These are phyloP conservation scores for Cantharis nigra DNA, from an alignment of 2,888 invertebrate genomes.

Conservation along the genomic window DNA sequence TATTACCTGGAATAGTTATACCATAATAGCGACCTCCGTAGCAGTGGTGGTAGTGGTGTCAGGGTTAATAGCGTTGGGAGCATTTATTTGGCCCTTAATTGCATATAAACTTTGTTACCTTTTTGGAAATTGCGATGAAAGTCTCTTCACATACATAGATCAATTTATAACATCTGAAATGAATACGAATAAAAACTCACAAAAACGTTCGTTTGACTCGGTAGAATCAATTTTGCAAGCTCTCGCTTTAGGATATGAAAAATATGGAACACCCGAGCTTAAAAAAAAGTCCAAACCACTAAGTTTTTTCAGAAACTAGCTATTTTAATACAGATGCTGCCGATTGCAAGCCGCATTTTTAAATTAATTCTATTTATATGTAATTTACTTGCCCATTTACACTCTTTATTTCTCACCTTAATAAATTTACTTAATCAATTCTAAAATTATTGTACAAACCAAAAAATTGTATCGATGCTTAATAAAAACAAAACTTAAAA, in stretches of 20 bases:
- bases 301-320: conserved; percentile 46
- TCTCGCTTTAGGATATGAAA: conserved; percentile 48
- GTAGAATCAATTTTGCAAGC: conserved; percentile 48
- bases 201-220: conserved; percentile 46
- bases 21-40: conserved; percentile 37
- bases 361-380: conserved; percentile 43
- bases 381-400: conserved; percentile 37
- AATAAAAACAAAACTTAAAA: not conserved
- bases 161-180: conserved; percentile 29
- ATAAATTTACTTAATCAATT: not conserved
- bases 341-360: conserved; percentile 42
- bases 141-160: conserved; percentile 45
- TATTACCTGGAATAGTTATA: conserved; percentile 39
- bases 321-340: conserved; percentile 45
- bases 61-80: conserved; percentile 40
- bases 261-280: conserved; percentile 44
- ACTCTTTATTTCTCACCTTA: conserved; percentile 24
- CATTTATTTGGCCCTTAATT: conserved; percentile 45
- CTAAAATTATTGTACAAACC: not conserved
- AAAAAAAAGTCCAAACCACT: conserved; percentile 48
- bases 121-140: conserved; percentile 47
- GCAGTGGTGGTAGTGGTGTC: conserved; percentile 43
- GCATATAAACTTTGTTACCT: conserved; percentile 49
- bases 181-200: conserved; percentile 23
- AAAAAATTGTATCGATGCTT: not conserved